phyloP scores from a whole-genome alignment of 2,888 invertebrate genomes.

The Acrocyrtus sp. region DNA sequence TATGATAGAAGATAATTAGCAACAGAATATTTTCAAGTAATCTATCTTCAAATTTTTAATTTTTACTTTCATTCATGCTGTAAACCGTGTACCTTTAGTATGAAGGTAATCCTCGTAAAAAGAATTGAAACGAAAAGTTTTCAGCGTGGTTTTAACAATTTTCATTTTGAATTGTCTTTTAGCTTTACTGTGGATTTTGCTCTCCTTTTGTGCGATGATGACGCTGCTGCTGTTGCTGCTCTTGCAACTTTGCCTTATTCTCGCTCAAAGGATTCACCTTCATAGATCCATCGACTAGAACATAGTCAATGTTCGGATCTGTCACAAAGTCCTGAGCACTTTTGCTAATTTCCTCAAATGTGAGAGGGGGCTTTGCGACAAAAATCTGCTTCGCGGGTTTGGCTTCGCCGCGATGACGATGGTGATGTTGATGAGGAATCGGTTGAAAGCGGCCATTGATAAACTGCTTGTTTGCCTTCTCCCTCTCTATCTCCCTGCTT shows the following conservation, averaged over 20 bases:
- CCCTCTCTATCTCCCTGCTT: neutral
- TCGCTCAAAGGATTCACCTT: neutral
- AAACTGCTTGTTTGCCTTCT: neutral
- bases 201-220: too few species aligned
- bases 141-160: too few species aligned
- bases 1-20: too few species aligned
- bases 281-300: slow-evolving; percentile 25
- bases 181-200: too few species aligned
- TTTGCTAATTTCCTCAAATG: slow-evolving; percentile 7
- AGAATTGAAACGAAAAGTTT: too few species aligned
- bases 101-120: too few species aligned
- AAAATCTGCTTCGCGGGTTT: neutral
- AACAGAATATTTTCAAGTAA: too few species aligned
- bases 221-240: neutral
- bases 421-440: neutral
- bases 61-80: too few species aligned
- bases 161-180: too few species aligned
- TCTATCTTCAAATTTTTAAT: too few species aligned
- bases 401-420: slow-evolving; percentile 3
- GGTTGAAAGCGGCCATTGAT: slow-evolving; percentile 16
- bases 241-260: neutral
- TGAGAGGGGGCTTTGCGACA: neutral
- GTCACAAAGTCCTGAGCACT: neutral
- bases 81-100: too few species aligned
- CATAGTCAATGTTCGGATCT: slow-evolving; percentile 23